A percentile compares a stretch with the other conserved stretches of the same genome.
phyloP scores from a whole-genome alignment of 2,113 vertebrate species.

The Oncorhynchus kisutch region DNA sequence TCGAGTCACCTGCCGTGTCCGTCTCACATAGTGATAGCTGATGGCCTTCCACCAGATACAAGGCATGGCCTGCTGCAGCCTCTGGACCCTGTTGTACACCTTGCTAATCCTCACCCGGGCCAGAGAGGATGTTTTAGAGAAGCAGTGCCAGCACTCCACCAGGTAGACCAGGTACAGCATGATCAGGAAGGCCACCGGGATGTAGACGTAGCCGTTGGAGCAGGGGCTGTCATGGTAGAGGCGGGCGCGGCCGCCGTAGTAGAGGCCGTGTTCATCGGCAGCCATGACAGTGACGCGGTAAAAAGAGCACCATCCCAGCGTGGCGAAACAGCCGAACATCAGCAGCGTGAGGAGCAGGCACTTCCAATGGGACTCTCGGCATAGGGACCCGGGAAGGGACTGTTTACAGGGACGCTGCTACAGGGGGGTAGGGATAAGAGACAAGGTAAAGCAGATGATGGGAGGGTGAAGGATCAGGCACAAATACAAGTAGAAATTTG shows the following conservation, averaged over 20 bases:
- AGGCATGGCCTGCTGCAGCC: constrained; percentile 93
- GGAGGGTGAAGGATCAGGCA: neutral
- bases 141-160: constrained; percentile 99
- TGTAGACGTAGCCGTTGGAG: constrained; percentile 96
- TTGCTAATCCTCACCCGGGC: constrained; percentile 90
- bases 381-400: constrained; percentile 74
- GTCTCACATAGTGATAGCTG: constrained; percentile 82
- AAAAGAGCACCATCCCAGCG: constrained; percentile 75
- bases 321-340: constrained; percentile 73
- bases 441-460: neutral
- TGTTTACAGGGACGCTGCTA: constrained; percentile 72
- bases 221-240: constrained; percentile 93
- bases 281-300: constrained; percentile 71
- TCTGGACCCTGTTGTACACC: constrained; percentile 90
- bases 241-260: constrained; percentile 43
- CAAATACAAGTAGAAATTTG: too few relatives aligned
- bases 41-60: constrained; percentile 99
- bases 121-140: constrained; percentile 91
- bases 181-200: constrained; percentile 94
- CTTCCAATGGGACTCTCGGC: constrained; percentile 80
- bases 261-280: constrained; percentile 43
- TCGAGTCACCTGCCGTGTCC: constrained; percentile 74
- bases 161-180: constrained; percentile 96
- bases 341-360: constrained; percentile 77
- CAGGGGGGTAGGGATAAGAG: neutral